These are phyloP conservation scores for Alouatta palliata DNA, from an alignment of 2,113 vertebrate genomes.

Conservation along the genomic window DNA sequence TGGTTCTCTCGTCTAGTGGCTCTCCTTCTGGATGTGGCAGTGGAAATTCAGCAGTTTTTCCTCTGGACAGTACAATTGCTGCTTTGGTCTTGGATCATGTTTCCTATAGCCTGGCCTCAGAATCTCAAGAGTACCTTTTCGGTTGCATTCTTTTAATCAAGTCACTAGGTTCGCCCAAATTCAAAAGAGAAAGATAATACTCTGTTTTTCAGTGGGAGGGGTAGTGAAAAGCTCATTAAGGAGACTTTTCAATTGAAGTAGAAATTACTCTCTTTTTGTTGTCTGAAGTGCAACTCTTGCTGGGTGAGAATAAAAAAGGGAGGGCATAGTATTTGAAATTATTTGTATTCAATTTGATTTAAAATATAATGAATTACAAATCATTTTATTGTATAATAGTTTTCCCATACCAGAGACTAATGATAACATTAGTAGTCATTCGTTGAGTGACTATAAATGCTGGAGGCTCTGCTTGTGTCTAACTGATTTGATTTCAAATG, in stretches of 20 bases:
- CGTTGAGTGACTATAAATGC: background rate
- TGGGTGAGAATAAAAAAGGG: background rate
- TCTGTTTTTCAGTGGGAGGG: background rate
- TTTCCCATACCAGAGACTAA: background rate
- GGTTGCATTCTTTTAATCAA: background rate
- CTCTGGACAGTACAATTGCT: background rate
- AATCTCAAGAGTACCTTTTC: background rate
- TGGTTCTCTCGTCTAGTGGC: background rate
- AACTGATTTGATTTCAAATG: background rate
- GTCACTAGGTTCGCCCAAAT: background rate
- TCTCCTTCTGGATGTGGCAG: background rate
- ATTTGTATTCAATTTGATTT: constrained; percentile 10
- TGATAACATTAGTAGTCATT: background rate
- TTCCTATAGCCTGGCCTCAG: background rate
- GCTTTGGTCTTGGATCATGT: background rate
- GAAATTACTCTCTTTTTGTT: background rate
- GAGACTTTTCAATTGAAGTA: background rate
- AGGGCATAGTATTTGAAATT: background rate
- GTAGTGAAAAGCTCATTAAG: background rate
- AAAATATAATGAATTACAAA: background rate
- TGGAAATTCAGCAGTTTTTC: background rate
- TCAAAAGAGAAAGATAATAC: background rate
- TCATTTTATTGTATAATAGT: background rate
- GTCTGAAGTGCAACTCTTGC: background rate
- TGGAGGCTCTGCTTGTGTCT: background rate